Evolutionary conservation across 2,888 invertebrate species (phyloP).

Genomic region (Sminthurinus aureus): DNA sequence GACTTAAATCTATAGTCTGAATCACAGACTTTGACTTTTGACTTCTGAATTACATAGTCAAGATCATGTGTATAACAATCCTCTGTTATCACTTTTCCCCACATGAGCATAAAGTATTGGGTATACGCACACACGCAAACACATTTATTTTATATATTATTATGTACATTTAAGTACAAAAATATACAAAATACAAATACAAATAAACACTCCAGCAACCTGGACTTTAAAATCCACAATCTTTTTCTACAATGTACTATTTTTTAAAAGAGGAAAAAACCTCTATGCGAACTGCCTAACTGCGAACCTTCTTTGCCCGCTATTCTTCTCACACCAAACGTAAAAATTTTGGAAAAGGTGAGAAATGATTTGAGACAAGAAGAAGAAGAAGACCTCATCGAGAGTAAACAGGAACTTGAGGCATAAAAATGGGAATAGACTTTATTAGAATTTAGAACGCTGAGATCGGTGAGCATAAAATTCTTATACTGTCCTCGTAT

Average conservation of each 20-base stretch:
- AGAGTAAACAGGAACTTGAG: neutral
- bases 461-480: neutral
- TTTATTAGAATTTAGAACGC: neutral
- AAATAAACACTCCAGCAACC: no score
- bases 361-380: neutral
- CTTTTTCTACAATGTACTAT: no score
- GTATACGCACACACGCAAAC: neutral
- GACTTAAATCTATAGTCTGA: conserved; percentile 17
- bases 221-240: no score
- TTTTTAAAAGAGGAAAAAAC: no score
- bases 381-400: neutral
- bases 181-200: no score
- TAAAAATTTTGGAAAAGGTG: neutral
- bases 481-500: neutral
- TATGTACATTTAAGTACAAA: no score
- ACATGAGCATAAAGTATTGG: no score
- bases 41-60: neutral
- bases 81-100: conserved; percentile 32
- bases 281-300: no score
- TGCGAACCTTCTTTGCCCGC: neutral
- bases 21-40: neutral
- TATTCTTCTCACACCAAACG: neutral
- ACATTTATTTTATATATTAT: no score
- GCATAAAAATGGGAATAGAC: neutral
- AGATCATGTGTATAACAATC: neutral